phyloP scores from a whole-genome alignment of 2,888 invertebrate species.

The Philereme vetulata region DNA sequence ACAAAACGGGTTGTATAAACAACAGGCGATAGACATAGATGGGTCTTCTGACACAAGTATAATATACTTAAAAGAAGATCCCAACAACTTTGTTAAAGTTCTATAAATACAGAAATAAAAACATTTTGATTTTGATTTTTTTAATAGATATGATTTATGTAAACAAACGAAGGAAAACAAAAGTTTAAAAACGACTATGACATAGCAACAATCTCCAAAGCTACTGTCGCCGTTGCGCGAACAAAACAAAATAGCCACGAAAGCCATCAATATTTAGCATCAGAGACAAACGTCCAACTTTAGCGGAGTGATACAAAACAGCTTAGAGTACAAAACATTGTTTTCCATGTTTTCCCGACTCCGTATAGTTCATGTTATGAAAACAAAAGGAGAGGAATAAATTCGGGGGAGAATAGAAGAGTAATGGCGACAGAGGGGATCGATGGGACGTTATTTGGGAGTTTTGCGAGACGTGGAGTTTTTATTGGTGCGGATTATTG shows the following conservation, averaged over 20 bases:
- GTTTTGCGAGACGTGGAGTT: conserved; percentile 10
- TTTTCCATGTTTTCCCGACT: conserved; percentile 30
- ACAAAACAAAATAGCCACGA: conserved; percentile 23
- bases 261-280: conserved; percentile 38
- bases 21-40: no score
- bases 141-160: no score
- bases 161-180: no score
- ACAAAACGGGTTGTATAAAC: no score
- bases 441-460: conserved; percentile 25
- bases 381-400: conserved; percentile 36
- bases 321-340: conserved; percentile 36
- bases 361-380: conserved; percentile 31
- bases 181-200: no score
- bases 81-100: no score
- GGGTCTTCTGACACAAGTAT: no score
- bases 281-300: conserved; percentile 32
- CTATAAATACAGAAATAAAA: no score
- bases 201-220: conserved; percentile 19
- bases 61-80: no score
- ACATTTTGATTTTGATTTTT: no score
- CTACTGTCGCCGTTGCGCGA: conserved; percentile 7
- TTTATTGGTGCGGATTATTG: conserved; percentile 15
- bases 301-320: conserved; percentile 38
- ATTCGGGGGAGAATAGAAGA: conserved; percentile 27
- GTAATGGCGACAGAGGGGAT: conserved; percentile 23